phyloP scores from a whole-genome alignment of 1,140 invertebrate genomes.

The Drosophila simulans region DNA sequence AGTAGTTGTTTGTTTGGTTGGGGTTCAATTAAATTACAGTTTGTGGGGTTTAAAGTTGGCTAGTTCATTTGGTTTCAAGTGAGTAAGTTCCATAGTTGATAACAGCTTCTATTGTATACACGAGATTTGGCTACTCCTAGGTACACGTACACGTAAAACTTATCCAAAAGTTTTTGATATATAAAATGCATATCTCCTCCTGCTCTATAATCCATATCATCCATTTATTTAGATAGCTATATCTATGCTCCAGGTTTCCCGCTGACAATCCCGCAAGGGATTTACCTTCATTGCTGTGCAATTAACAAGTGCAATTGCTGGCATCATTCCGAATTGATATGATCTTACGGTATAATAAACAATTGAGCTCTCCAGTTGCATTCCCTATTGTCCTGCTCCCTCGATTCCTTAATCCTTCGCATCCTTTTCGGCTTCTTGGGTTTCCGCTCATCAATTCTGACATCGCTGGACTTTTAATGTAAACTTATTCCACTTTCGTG shows the following conservation, averaged over 20 bases:
- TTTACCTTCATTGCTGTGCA: conserved; percentile 30
- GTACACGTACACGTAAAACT: conserved; percentile 72
- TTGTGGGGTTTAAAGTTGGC: conserved; percentile 4
- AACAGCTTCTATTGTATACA: conserved; percentile 30
- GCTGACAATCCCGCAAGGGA: not conserved
- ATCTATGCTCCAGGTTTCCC: conserved; percentile 24
- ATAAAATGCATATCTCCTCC: conserved; percentile 70
- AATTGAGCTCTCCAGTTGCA: conserved; percentile 60
- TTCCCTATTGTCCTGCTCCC: conserved; percentile 53
- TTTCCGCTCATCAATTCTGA: conserved; percentile 11
- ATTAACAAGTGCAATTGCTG: conserved; percentile 73
- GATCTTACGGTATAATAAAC: conserved; percentile 35
- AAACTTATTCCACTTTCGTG: conserved; percentile 46
- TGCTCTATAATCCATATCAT: conserved; percentile 33
- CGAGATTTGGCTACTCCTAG: conserved; percentile 32
- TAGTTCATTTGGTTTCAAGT: conserved; percentile 4
- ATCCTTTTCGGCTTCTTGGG: not conserved
- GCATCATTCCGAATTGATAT: conserved; percentile 40
- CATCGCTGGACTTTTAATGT: conserved; percentile 48
- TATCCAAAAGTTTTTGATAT: conserved; percentile 71
- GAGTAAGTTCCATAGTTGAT: conserved; percentile 7
- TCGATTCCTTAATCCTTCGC: not conserved
- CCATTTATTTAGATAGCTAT: conserved; percentile 24
- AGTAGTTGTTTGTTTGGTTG: not conserved
- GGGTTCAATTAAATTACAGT: conserved; percentile 12